Evolutionary conservation across 2,797 vertebrate species (phyloP).

Genomic region (Rhynchotus rufescens): DNA sequence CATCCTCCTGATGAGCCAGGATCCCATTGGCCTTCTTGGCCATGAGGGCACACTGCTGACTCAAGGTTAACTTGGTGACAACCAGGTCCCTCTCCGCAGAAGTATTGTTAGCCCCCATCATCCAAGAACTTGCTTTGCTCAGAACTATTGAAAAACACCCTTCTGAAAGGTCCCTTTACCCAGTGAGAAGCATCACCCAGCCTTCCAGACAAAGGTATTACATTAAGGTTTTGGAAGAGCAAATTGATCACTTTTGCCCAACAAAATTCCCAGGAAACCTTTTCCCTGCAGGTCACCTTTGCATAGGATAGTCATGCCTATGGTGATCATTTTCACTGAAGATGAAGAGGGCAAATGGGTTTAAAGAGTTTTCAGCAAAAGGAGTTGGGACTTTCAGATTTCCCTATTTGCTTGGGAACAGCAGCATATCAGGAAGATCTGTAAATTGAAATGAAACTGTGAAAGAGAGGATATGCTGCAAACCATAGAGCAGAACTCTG

Average conservation of each 20-base stretch:
- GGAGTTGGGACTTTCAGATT: background rate
- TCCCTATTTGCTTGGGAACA: background rate
- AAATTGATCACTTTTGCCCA: background rate
- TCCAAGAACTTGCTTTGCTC: background rate
- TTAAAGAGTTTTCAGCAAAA: background rate
- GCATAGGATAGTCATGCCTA: background rate
- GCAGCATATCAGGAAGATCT: background rate
- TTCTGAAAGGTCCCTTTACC: background rate
- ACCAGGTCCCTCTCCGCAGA: too few species aligned
- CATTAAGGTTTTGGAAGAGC: slow-evolving; percentile 9
- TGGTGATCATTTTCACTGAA: background rate
- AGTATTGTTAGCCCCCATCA: background rate
- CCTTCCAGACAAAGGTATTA: background rate
- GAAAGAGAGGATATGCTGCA: background rate
- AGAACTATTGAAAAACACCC: slow-evolving; percentile 33
- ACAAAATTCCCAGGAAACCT: background rate
- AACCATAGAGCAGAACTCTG: background rate
- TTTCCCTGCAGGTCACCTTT: background rate
- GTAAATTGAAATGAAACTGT: background rate
- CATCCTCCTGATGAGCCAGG: too few species aligned
- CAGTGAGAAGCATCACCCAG: background rate
- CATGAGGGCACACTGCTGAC: too few species aligned
- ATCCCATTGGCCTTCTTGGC: too few species aligned
- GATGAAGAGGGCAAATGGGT: slow-evolving; percentile 9
- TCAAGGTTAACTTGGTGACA: too few species aligned